A percentile compares a stretch with the other conserved stretches of the same genome.
Evolutionary conservation across 2,797 vertebrate species (phyloP).

Genomic region (Rhodeus uyekii): DNA sequence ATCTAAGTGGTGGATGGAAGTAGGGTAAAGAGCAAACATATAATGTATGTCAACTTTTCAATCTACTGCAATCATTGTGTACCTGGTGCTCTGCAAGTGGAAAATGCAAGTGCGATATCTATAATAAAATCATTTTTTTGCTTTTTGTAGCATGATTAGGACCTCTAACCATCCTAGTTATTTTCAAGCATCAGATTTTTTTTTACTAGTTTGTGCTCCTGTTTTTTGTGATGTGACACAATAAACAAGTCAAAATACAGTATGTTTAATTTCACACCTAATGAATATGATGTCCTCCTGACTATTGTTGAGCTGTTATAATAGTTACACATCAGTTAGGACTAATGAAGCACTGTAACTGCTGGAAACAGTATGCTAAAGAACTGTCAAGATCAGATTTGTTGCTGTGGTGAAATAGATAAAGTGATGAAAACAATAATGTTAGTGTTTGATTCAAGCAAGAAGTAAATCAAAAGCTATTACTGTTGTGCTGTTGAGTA

Average conservation of each 20-base stretch:
- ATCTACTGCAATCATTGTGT: constrained; percentile 11
- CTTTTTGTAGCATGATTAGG: background rate
- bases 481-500: background rate
- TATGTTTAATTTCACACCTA: constrained; percentile 16
- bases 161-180: background rate
- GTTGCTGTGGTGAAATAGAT: background rate
- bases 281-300: background rate
- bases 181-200: background rate
- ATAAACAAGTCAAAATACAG: constrained; percentile 35
- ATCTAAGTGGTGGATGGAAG: background rate
- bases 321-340: constrained; percentile 5
- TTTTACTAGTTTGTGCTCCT: constrained; percentile 15
- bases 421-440: background rate
- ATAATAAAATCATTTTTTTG: constrained; percentile 12
- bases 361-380: constrained; percentile 1
- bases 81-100: background rate
- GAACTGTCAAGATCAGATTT: background rate
- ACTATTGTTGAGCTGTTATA: constrained; percentile 4
- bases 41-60: background rate
- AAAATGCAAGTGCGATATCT: constrained; percentile 14
- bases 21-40: constrained; percentile 3
- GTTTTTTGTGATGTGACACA: constrained; percentile 18
- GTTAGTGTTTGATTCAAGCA: background rate
- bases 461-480: background rate
- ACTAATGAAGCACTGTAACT: constrained; percentile 10